These are phyloP conservation scores for Bujurquina vittata DNA, from an alignment of 2,113 vertebrate species.

Conservation along the genomic window DNA sequence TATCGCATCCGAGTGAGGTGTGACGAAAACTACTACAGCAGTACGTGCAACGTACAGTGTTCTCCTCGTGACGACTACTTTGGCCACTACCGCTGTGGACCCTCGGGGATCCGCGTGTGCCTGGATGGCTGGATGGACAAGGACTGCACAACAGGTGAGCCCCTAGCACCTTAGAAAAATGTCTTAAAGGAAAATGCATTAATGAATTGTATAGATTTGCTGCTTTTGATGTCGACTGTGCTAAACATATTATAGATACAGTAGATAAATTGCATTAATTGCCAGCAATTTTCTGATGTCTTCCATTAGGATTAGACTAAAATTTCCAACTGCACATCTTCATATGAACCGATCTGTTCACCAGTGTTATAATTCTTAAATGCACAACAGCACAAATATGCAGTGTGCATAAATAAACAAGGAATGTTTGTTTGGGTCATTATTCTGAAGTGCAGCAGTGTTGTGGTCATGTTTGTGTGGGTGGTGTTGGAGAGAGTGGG, in stretches of 20 bases:
- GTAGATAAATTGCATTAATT: no score
- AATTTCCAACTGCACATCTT: not conserved
- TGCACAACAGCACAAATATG: not conserved
- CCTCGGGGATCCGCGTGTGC: conserved; percentile 90
- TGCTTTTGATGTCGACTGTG: not conserved
- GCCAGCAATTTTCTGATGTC: not conserved
- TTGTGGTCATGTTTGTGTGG: conserved; percentile 28
- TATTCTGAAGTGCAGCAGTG: not conserved
- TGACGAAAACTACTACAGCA: conserved; percentile 92
- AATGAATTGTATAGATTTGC: not conserved
- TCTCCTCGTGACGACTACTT: conserved; percentile 93
- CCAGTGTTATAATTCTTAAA: no score
- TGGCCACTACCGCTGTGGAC: conserved; percentile 92
- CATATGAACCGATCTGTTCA: not conserved
- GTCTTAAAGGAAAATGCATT: not conserved
- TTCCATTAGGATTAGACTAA: not conserved
- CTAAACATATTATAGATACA: no score
- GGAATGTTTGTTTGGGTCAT: not conserved
- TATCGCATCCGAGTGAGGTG: conserved; percentile 91
- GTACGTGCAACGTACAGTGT: conserved; percentile 94
- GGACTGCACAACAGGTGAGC: conserved; percentile 89
- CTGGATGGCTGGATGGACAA: conserved; percentile 96
- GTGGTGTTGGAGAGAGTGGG: conserved; percentile 28
- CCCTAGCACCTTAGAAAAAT: not conserved
- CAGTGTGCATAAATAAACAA: not conserved